Conservation (phyloP, 2,113 vertebrate genomes). For the Phyllostomus hastatus region DNA sequence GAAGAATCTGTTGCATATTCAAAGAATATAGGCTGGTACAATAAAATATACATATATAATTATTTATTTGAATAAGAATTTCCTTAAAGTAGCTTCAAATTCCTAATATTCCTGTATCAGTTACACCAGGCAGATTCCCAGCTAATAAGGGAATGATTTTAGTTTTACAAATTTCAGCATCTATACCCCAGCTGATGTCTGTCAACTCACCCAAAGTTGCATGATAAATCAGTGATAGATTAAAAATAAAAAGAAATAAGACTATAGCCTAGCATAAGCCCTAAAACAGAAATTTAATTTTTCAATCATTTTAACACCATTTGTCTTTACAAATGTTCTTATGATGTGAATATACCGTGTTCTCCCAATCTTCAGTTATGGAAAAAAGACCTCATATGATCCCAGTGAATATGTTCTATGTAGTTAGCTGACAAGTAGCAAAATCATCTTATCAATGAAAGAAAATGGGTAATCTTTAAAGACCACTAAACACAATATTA, state of each 20-base stretch:
- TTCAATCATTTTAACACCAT: background rate
- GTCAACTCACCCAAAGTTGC: background rate
- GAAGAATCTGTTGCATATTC: background rate
- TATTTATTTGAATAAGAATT: slow-evolving; percentile 10
- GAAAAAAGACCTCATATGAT: background rate
- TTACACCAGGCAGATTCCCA: background rate
- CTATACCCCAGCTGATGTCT: background rate
- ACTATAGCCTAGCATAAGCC: background rate
- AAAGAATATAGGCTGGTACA: background rate
- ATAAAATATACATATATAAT: background rate
- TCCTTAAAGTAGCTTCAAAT: background rate
- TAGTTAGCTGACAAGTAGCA: background rate
- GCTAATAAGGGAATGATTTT: background rate
- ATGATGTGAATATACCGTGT: background rate
- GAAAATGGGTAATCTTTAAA: background rate
- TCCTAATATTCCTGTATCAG: background rate
- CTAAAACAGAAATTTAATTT: slow-evolving; percentile 21
- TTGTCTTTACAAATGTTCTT: background rate
- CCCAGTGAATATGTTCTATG: background rate
- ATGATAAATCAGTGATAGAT: background rate
- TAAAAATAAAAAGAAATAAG: background rate
- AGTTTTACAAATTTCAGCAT: background rate
- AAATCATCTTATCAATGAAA: background rate
- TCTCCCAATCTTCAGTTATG: background rate
- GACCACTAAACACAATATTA: background rate